Evolutionary conservation across 2,113 vertebrate genomes (phyloP).

Genomic region (Vidua chalybeata): DNA sequence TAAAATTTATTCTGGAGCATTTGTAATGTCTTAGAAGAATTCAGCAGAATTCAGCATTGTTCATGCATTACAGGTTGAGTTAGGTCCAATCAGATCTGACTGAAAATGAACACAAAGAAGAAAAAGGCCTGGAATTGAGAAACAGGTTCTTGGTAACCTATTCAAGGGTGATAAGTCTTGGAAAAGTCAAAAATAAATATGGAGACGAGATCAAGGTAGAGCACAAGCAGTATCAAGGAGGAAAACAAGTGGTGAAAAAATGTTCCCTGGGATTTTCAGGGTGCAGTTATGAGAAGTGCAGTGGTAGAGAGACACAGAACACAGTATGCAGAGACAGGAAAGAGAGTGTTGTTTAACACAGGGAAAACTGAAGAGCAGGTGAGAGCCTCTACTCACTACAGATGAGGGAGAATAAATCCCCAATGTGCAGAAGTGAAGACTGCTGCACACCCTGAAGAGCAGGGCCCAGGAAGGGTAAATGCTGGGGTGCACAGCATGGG

Average conservation of each 20-base stretch:
- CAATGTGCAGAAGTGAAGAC: accelerated
- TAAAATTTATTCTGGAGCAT: not conserved
- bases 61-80: not conserved
- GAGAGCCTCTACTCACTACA: not conserved
- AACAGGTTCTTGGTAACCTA: not conserved
- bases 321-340: not conserved
- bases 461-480: not conserved
- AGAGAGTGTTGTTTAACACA: not conserved
- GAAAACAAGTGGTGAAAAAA: not conserved
- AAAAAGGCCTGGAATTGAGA: not conserved
- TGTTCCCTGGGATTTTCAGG: not conserved
- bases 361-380: not conserved
- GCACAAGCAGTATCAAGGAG: not conserved
- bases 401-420: not conserved
- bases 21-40: not conserved
- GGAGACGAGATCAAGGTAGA: not conserved
- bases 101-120: not conserved
- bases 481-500: not conserved
- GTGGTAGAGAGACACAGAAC: not conserved
- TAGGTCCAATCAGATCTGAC: not conserved
- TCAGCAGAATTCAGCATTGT: not conserved
- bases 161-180: not conserved
- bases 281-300: not conserved
- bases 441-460: not conserved
- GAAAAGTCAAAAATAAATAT: not conserved